Evolutionary conservation across 2,113 vertebrate species (phyloP).

Genomic region (Notechis scutatus): DNA sequence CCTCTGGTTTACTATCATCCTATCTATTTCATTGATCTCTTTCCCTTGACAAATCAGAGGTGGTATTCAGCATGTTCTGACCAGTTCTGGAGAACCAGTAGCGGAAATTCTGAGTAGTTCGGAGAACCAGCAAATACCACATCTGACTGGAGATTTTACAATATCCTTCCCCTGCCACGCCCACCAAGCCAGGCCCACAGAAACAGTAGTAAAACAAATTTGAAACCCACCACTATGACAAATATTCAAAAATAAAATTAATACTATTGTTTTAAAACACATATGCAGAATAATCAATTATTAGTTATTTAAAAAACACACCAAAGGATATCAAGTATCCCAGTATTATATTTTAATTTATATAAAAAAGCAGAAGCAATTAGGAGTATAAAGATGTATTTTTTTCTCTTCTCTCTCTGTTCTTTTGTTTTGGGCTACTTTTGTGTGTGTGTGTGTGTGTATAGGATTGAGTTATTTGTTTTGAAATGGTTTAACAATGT

Average conservation of each 20-base stretch:
- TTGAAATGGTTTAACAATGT: no score
- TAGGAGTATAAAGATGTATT: not conserved
- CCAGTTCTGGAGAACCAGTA: no score
- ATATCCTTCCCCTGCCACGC: no score
- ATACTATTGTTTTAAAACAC: constrained; percentile 59
- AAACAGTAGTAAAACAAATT: no score
- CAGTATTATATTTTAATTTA: constrained; percentile 32
- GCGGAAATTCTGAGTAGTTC: no score
- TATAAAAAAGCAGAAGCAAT: constrained; percentile 36
- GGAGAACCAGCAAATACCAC: no score
- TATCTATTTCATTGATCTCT: constrained; percentile 65
- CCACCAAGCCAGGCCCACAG: no score
- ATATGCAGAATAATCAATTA: constrained; percentile 47
- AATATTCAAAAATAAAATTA: constrained; percentile 65
- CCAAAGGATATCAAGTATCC: constrained; percentile 52
- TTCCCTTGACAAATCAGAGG: constrained; percentile 48
- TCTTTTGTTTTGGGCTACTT: not conserved
- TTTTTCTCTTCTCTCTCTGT: not conserved
- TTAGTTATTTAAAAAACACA: constrained; percentile 57
- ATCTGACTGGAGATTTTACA: no score
- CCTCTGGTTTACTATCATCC: constrained; percentile 52
- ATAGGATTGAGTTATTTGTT: no score
- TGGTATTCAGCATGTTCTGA: no score
- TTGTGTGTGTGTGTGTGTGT: not conserved
- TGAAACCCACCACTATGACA: not conserved